These are phyloP conservation scores for Chelidonichthys spinosus DNA, from an alignment of 2,797 vertebrate species.

Conservation along the genomic window DNA sequence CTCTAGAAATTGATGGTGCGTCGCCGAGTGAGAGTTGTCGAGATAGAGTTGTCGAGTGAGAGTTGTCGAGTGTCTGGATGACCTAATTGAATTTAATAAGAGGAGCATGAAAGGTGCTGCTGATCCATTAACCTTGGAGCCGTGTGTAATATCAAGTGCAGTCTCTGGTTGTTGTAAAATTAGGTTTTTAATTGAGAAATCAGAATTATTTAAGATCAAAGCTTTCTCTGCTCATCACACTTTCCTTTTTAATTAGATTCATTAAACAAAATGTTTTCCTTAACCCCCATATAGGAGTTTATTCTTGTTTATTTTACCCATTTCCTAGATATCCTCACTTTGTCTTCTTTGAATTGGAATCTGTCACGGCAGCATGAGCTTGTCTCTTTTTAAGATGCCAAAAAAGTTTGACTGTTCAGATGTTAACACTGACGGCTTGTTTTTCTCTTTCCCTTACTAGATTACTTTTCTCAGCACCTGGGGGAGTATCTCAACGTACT, in stretches of 20 bases:
- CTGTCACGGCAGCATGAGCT: constrained; percentile 5
- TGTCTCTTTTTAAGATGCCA: constrained; percentile 1
- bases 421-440: constrained; percentile 30
- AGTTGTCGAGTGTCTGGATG: not conserved
- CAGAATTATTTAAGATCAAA: constrained; percentile 7
- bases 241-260: not conserved
- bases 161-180: not conserved
- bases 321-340: not conserved
- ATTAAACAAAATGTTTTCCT: not conserved
- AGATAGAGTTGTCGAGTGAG: constrained; percentile 3
- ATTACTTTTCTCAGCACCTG: constrained; percentile 94
- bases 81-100: not conserved
- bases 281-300: not conserved
- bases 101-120: not conserved
- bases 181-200: constrained; percentile 34
- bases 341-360: constrained; percentile 9
- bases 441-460: constrained; percentile 72
- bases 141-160: not conserved
- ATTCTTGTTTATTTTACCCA: not conserved
- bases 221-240: not conserved
- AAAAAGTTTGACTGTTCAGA: constrained; percentile 11
- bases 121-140: constrained; percentile 16
- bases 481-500: constrained; percentile 94
- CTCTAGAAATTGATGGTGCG: constrained; percentile 41
- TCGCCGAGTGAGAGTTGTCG: not conserved